phyloP scores from a whole-genome alignment of 2,888 invertebrate genomes.

The Polymixis lichenea region DNA sequence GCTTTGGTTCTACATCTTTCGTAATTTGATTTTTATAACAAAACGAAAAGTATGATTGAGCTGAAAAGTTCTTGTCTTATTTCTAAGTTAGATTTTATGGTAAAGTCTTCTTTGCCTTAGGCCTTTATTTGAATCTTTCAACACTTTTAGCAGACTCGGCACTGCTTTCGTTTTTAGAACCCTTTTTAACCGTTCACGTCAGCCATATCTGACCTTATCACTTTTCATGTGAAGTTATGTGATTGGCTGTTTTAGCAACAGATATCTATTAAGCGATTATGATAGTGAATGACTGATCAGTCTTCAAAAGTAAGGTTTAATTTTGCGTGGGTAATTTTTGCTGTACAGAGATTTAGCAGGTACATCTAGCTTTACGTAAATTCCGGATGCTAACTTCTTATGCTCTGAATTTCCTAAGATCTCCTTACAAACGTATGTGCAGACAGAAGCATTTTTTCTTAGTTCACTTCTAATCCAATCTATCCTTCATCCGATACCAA shows the following conservation, averaged over 20 bases:
- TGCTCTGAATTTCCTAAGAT: neutral
- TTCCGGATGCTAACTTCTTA: neutral
- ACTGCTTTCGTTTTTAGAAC: neutral
- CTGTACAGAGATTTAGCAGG: neutral
- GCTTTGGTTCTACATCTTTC: slow-evolving; percentile 18
- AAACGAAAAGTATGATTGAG: slow-evolving; percentile 21
- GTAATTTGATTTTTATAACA: slow-evolving; percentile 39
- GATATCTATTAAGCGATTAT: too few species aligned
- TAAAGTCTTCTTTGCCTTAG: neutral
- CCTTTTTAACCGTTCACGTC: too few species aligned
- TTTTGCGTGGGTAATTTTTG: neutral
- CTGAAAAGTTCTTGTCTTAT: slow-evolving; percentile 18
- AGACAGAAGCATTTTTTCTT: neutral
- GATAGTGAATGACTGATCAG: too few species aligned
- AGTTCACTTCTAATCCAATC: neutral
- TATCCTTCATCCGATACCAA: slow-evolving; percentile 3
- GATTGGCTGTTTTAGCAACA: neutral
- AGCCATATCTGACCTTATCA: neutral
- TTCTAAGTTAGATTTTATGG: neutral
- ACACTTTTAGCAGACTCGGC: neutral
- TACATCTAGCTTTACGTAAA: neutral
- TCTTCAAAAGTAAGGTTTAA: neutral
- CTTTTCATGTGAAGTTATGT: neutral
- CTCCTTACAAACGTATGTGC: neutral
- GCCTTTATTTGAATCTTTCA: neutral